Percentiles rank a stretch among this genome's conserved stretches.
phyloP scores from a whole-genome alignment of 2,113 vertebrate species.

The Melanerpes aurifrons region DNA sequence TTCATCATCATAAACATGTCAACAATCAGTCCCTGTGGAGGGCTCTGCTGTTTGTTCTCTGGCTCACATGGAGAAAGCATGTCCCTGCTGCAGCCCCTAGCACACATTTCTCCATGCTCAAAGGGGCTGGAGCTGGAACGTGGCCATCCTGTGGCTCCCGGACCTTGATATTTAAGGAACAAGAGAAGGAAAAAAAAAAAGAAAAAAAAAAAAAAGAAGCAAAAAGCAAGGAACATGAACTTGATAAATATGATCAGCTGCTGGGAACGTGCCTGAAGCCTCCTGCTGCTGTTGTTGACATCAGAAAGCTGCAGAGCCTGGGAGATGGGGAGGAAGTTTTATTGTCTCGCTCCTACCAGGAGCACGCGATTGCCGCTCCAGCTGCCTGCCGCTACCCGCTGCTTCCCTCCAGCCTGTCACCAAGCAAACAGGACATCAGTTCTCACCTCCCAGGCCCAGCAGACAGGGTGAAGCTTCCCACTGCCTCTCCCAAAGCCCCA shows the following conservation, averaged over 20 bases:
- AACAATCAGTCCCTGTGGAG: constrained; percentile 61
- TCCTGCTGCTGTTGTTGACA: constrained; percentile 62
- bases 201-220: background rate
- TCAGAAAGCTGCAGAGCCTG: background rate
- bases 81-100: constrained; percentile 53
- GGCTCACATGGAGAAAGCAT: constrained; percentile 58
- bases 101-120: constrained; percentile 53
- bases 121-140: constrained; percentile 22
- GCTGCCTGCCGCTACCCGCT: background rate
- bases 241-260: constrained; percentile 60
- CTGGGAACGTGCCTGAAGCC: constrained; percentile 55
- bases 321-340: constrained; percentile 17
- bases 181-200: background rate
- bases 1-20: constrained; percentile 81
- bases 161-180: background rate
- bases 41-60: constrained; percentile 64
- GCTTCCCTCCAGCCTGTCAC: background rate
- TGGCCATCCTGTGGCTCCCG: constrained; percentile 46
- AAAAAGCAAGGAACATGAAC: constrained; percentile 32
- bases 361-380: background rate
- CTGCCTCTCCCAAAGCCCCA: background rate
- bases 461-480: background rate
- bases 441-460: background rate
- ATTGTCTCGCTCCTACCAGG: constrained; percentile 14
- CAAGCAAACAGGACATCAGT: background rate